Conservation (phyloP, 2,888 invertebrate genomes). For the Polyommatus icarus region DNA sequence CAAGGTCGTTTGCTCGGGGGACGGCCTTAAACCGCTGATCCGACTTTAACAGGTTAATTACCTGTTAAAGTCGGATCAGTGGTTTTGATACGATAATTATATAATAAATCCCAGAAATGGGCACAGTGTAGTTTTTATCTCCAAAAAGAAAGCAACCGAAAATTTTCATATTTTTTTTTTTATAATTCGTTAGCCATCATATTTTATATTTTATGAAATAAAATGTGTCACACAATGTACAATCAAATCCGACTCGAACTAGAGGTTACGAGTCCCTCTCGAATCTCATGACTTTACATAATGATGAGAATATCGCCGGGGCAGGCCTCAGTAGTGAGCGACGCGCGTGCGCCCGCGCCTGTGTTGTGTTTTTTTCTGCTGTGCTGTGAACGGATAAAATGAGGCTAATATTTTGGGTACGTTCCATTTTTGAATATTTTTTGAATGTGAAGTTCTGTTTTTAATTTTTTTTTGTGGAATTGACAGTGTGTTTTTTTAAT, state of each 20-base stretch:
- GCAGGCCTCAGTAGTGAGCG: conserved; percentile 60
- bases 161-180: no score
- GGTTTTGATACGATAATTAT: no score
- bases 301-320: conserved; percentile 70
- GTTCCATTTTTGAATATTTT: conserved; percentile 48
- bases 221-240: no score
- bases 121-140: no score
- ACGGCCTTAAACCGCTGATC: no score
- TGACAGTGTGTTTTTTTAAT: background rate
- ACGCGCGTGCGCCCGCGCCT: conserved; percentile 70
- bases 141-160: no score
- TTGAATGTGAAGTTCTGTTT: conserved; percentile 3
- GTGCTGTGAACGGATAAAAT: conserved; percentile 75
- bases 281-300: conserved; percentile 58
- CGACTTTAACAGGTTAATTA: no score
- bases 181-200: no score
- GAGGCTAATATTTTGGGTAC: conserved; percentile 75
- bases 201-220: no score
- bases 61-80: no score
- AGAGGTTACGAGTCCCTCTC: background rate
- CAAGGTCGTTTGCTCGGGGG: no score
- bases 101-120: no score
- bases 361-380: conserved; percentile 65
- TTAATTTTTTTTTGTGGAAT: background rate
- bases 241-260: background rate